A percentile compares a stretch with the other conserved stretches of the same genome.
Evolutionary conservation across 2,113 vertebrate genomes (phyloP).

Genomic region (Turnix velox): DNA sequence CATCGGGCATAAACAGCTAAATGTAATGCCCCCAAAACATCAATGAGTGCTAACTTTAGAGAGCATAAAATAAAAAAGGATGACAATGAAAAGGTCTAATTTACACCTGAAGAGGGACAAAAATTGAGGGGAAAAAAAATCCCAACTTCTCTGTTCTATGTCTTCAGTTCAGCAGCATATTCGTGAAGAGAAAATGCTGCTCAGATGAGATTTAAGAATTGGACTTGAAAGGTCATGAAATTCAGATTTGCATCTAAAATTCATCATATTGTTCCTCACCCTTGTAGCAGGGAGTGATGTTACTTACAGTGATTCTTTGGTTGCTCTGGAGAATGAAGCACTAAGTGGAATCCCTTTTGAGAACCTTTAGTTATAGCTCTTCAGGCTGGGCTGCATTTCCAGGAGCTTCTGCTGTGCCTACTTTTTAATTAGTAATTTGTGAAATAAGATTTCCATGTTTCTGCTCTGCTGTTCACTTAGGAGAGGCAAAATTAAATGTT

Average conservation of each 20-base stretch:
- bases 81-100: neutral
- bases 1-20: neutral
- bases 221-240: constrained; percentile 27
- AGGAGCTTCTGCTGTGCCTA: fast-evolving
- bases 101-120: neutral
- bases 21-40: neutral
- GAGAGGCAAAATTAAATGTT: neutral
- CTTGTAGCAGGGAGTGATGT: neutral
- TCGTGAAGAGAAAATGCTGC: neutral
- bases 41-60: neutral
- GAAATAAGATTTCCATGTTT: neutral
- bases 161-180: neutral
- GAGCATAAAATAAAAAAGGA: neutral
- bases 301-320: neutral
- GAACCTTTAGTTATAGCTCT: neutral
- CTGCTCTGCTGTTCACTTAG: neutral
- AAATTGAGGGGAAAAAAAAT: neutral
- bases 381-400: neutral
- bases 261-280: neutral
- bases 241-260: constrained; percentile 53
- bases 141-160: too few species aligned
- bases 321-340: neutral
- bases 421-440: neutral
- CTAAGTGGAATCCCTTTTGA: neutral
- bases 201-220: constrained; percentile 15